Base-by-base conservation (phyloP, 1,140 invertebrate species). In the Thalassaphorura encarpata region DNA sequence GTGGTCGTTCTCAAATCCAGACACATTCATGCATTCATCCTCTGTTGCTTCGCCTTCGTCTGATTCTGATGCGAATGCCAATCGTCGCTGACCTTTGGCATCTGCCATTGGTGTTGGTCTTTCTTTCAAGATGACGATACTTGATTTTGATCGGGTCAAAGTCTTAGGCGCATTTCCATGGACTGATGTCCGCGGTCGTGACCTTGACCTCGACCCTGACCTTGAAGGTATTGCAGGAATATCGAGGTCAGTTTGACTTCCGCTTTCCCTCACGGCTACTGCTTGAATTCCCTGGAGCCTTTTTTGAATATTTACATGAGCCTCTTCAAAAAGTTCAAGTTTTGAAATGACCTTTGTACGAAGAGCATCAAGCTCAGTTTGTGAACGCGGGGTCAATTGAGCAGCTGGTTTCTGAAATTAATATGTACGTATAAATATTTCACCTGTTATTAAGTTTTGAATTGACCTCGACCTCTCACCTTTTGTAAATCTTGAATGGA, bases 261-360 rank as follows among this genome's bases (percentile, higher is more conserved):
- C n/a, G n/a, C n/a, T n/a, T n/a, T 43, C 21, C 41, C 13, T 43
- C 41, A 8, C 41, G 8, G 11, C 41, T 18, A 29, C 15, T 21
- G 46, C 46, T 18, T 8, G 11, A 24, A 24, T 23, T 48, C 46
- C 11, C 15, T 24, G 4, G 15, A 13, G 15, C 11, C 46, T 6
- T 6, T 21, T 45, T 21, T 51, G 48, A 19, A 51, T 51, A 19
- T 51, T 13, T 5, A 5, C 31, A 19, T 51, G 31, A 16, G 48
- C 19, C 5, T 33, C 48, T 16, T 51, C 48, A 39, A 51, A 51
- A 19, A 5, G 48, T 19, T 51, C 11, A 15, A 51, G 33, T 31
- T 51, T 51, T 11, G 16, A 4, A 13, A 51, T 15, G 33, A 51
- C 33, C 4, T 19, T 5, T 16, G 11, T 51, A 13, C 48, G 48